A percentile compares a stretch with the other conserved stretches of the same genome.
Conservation (phyloP, 2,888 invertebrate genomes). For the Lobophora halterata region DNA sequence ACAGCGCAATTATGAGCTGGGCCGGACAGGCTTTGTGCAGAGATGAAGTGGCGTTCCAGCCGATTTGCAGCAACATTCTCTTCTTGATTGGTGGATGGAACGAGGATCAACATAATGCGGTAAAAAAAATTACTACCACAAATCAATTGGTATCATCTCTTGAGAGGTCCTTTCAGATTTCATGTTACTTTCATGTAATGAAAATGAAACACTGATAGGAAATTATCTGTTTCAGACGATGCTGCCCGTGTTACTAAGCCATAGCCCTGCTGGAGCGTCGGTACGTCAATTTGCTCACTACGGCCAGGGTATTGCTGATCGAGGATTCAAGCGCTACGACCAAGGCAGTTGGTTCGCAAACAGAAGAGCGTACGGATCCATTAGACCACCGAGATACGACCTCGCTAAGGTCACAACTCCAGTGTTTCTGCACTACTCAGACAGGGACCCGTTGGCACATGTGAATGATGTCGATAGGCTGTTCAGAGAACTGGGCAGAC, state of each 20-base stretch:
- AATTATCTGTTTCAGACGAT: no score
- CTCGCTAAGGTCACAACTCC: slow-evolving; percentile 79
- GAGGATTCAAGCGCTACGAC: slow-evolving; percentile 70
- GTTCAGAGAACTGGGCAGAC: slow-evolving; percentile 73
- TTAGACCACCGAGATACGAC: slow-evolving; percentile 81
- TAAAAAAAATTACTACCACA: no score
- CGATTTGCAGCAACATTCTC: slow-evolving; percentile 83
- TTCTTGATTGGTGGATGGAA: slow-evolving; percentile 84
- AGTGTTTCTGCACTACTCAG: slow-evolving; percentile 83
- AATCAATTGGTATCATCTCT: no score
- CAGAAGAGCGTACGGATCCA: slow-evolving; percentile 72
- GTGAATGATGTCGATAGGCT: slow-evolving; percentile 78
- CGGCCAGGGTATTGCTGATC: background rate
- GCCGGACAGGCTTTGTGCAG: slow-evolving; percentile 78
- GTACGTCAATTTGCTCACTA: background rate
- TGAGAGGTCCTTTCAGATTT: no score
- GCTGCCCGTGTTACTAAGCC: background rate
- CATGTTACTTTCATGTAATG: no score
- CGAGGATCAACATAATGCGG: slow-evolving; percentile 72
- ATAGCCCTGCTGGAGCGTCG: background rate
- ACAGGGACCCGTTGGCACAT: slow-evolving; percentile 83
- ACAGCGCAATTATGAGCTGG: slow-evolving; percentile 68
- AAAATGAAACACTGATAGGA: no score
- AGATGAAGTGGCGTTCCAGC: slow-evolving; percentile 76
- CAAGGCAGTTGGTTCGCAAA: slow-evolving; percentile 74